phyloP scores from a whole-genome alignment of 2,888 invertebrate species.

The Myopa testacea region DNA sequence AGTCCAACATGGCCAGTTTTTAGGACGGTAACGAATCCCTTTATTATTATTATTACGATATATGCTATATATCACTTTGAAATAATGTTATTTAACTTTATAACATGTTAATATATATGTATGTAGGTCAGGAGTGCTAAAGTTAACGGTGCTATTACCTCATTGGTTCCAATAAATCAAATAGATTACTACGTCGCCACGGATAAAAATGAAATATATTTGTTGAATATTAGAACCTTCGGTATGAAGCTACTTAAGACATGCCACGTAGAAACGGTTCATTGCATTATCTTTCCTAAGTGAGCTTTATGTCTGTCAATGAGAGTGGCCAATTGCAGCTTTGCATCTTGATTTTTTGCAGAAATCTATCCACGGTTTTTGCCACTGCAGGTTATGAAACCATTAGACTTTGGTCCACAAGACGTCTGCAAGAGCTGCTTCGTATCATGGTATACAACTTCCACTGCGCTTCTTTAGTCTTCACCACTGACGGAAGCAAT shows the following conservation, averaged over 20 bases:
- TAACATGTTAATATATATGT: constrained; percentile 15
- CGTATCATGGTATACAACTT: constrained; percentile 90
- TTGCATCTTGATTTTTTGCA: constrained; percentile 58
- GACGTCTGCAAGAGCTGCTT: constrained; percentile 81
- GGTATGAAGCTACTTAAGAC: constrained; percentile 79
- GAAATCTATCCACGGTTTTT: constrained; percentile 85
- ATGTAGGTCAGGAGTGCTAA: constrained; percentile 71
- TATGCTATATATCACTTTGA: too few relatives aligned
- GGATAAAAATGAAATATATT: constrained; percentile 82
- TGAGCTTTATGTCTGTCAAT: constrained; percentile 69
- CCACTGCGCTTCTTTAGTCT: constrained; percentile 81
- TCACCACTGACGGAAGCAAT: constrained; percentile 82
- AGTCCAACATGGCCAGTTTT: constrained; percentile 73
- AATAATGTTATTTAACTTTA: not conserved
- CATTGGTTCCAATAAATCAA: constrained; percentile 74
- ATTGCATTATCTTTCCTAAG: constrained; percentile 85
- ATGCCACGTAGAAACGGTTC: constrained; percentile 84
- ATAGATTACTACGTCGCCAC: constrained; percentile 82
- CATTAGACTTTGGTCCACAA: constrained; percentile 87
- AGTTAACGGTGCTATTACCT: constrained; percentile 79
- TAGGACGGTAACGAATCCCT: constrained; percentile 67
- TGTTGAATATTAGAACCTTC: constrained; percentile 77
- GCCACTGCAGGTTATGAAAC: constrained; percentile 88
- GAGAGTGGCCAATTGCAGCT: not conserved
- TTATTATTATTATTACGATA: not conserved